Percentiles rank a stretch among this genome's conserved stretches.
Conservation (phyloP, 2,888 invertebrate species). For the Tholera decimalis region DNA sequence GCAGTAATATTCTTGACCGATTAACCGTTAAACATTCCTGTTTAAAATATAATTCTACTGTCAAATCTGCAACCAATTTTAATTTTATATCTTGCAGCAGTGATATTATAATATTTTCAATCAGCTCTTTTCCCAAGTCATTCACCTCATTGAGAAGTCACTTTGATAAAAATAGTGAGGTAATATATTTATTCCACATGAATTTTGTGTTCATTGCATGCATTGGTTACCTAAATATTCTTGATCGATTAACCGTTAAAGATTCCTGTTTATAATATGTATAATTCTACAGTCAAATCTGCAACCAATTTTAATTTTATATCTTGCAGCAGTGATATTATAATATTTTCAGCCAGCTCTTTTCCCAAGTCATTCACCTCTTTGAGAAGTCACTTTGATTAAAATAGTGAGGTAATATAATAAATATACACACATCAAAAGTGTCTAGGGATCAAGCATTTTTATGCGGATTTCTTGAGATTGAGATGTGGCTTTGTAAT, state of each 20-base stretch:
- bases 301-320: background rate
- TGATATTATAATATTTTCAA: background rate
- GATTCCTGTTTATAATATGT: background rate
- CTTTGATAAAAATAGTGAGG: background rate
- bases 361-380: background rate
- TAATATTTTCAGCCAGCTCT: background rate
- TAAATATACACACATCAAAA: no score
- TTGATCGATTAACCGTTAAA: conserved; percentile 2
- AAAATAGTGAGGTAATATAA: background rate
- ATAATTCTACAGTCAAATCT: background rate
- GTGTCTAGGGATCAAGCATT: no score
- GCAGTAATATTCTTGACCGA: background rate
- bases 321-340: background rate
- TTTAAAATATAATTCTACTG: background rate
- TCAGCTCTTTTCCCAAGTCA: background rate
- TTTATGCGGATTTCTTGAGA: no score
- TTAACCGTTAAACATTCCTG: background rate
- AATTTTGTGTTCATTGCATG: no score
- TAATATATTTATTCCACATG: background rate
- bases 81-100: background rate
- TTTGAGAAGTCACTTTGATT: background rate
- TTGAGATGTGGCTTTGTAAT: no score
- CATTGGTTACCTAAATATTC: background rate
- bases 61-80: background rate
- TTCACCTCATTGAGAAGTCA: background rate